Base-by-base conservation (phyloP, 2,888 invertebrate species). In the Tetragonula carbonaria region DNA sequence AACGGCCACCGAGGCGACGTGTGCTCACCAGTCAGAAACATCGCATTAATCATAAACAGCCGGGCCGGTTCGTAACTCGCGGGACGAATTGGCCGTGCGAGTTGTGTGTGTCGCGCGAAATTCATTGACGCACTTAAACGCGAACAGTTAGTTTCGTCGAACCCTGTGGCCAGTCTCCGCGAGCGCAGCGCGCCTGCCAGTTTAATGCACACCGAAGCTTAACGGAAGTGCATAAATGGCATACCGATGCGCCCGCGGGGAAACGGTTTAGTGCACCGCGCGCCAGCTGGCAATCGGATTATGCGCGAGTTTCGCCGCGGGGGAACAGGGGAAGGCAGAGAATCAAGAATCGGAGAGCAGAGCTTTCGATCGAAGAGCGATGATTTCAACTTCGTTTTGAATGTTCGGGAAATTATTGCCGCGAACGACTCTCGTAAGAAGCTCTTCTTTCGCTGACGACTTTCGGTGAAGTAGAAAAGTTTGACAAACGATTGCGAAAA, bases 1-100 rank as follows among this genome's bases (percentile, higher is more conserved):
- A 68, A 78, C 66, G 70, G 66, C 51, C 71, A 45, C 8, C 45
- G 45, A 45, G 73, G 63, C 74, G 62, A 59, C 65, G 78, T 53
- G 76, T 84, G 84, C 82, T 82, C 62, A 2, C 74, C 73, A 28
- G 67, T 70, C 82, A 87, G 86, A 82, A 84, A 78, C 88, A 80
- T 79, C 78, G 88, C 88, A 83, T 89, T 89, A 89, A 89, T 89
- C 89, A 89, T 89, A 88, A 89, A 86, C 84, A 77, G 76, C 50
- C 45, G 8, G 84, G 67, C 80, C 84, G 74, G 81, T 68, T 75
- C 75, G 79, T 82, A 81, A 86, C 86, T 78, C 80, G 86, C 71
- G 66, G 57, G 73, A 83, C 78, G 86, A 86, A 86, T 86, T 86
- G 84, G 62, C 50, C 62, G 16, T n/a, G 21, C 53, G 23, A 13